A percentile compares a stretch with the other conserved stretches of the same genome.
These are phyloP conservation scores for Hofmannophila pseudospretella DNA, from an alignment of 2,888 invertebrate species.

Conservation along the genomic window DNA sequence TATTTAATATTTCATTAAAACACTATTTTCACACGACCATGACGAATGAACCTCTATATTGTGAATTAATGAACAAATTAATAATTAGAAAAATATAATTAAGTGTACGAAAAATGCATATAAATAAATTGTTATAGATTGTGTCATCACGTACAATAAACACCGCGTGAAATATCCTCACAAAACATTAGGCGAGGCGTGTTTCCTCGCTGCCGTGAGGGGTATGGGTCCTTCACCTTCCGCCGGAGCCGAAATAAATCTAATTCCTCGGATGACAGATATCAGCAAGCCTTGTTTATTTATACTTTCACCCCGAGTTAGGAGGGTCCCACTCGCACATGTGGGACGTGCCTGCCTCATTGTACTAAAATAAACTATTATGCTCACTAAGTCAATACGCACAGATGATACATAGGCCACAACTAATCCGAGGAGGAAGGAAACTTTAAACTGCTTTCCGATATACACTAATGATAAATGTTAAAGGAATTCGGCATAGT, in stretches of 20 bases:
- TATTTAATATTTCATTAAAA: too few relatives aligned
- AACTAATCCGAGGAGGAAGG: constrained; percentile 5
- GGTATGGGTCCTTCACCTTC: constrained; percentile 69
- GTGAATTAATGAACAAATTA: too few relatives aligned
- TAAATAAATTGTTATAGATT: constrained; percentile 8
- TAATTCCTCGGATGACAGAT: constrained; percentile 75
- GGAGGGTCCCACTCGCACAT: constrained; percentile 53
- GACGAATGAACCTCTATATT: too few relatives aligned
- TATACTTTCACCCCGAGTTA: constrained; percentile 65
- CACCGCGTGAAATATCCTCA: constrained; percentile 32
- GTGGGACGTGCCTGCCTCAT: constrained; percentile 51
- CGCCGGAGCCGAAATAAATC: constrained; percentile 70
- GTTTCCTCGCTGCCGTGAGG: constrained; percentile 35
- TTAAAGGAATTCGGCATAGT: constrained; percentile 6
- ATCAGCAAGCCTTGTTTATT: constrained; percentile 77
- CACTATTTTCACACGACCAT: too few relatives aligned
- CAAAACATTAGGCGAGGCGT: constrained; percentile 36
- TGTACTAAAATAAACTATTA: constrained; percentile 68
- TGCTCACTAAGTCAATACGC: constrained; percentile 55
- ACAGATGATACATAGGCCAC: constrained; percentile 17
- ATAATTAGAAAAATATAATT: too few relatives aligned
- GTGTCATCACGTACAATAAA: constrained; percentile 14
- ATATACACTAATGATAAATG: constrained; percentile 5
- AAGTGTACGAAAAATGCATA: constrained; percentile 1
- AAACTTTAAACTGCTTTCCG: background rate